Evolutionary conservation across 2,797 vertebrate genomes (phyloP).

Genomic region (Anguilla marmorata): DNA sequence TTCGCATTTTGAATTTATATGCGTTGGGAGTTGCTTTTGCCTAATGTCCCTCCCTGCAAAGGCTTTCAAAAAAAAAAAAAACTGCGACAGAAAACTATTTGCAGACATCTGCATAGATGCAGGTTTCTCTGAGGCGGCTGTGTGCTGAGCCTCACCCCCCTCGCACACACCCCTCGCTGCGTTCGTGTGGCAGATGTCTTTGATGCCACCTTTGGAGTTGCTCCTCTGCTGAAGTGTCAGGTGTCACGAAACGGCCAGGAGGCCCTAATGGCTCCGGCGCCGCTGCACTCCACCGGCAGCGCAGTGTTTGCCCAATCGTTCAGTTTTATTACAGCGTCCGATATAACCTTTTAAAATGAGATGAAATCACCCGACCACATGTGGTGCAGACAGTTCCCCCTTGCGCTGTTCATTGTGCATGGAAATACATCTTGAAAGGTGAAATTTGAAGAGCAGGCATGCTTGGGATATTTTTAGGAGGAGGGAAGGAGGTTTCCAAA

Average conservation of each 20-base stretch:
- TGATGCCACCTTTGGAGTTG: background rate
- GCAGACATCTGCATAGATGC: background rate
- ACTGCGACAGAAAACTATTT: conserved; percentile 7
- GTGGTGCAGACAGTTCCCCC: conserved; percentile 41
- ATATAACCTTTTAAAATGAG: conserved; percentile 40
- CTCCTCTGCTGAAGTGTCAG: background rate
- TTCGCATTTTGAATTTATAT: conserved; percentile 25
- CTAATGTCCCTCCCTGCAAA: background rate
- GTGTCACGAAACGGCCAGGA: background rate
- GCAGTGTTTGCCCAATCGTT: conserved; percentile 29
- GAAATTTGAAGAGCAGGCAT: background rate
- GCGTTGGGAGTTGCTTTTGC: background rate
- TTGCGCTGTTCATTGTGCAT: background rate
- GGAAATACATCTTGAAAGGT: background rate
- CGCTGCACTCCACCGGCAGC: background rate
- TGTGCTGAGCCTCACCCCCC: background rate
- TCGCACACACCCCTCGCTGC: background rate
- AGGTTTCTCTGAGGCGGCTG: background rate
- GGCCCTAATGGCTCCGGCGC: conserved; percentile 9
- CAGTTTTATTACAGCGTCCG: conserved; percentile 32
- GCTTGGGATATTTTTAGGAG: background rate
- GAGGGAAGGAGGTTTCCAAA: background rate
- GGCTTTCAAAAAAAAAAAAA: background rate
- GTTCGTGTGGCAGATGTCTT: conserved; percentile 1
- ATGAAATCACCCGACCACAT: conserved; percentile 33